Base-by-base conservation (phyloP, 2,888 invertebrate species). In the Nomada ferruginata region DNA sequence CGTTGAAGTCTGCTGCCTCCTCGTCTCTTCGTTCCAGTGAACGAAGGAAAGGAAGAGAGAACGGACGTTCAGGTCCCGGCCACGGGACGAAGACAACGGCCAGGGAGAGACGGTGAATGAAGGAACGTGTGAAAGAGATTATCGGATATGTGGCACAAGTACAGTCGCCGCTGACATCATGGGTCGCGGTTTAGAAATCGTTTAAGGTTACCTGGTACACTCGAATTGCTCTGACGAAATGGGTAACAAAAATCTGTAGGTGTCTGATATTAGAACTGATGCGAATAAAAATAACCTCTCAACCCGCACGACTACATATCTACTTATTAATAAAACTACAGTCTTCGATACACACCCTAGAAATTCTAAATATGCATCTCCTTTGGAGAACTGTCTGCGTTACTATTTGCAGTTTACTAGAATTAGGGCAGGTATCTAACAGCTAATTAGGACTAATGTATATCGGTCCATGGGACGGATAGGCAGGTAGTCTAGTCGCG, bases 51-150 rank as follows among this genome's bases (percentile, higher is more conserved):
- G 29, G 63, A 70, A 75, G 13, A 59, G 69, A 81, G 20, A 18
- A 42, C 55, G 55, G 61, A 50, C 63, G 47, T n/a, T 2, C n/a
- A 2, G 11, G 23, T 10, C 7, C 18, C 23, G 65, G 60, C 36
- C 57, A 72, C 66, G 61, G 18, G 68, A 83, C 78, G 70, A 77
- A 77, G 65, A 69, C 42, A 44, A 64, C 72, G 73, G 18, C n/a
- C 15, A 42, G 65, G 63, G 82, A 71, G 57, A 83, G 84, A 84
- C 70, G 63, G 79, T 83, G 81, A 83, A 87, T 84, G 85, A 81
- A 86, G 77, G 83, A 84, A 76, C 83, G 84, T 78, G 76, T 81
- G 83, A 80, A 80, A 80, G 80, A 79, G 78, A 82, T 83, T 78
- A 82, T 78, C 82, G 78, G 74, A 78, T 82, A 83, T 83, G 82